These are phyloP conservation scores for Amblyopsis hoosieri DNA, from an alignment of 2,797 vertebrate genomes.

Conservation along the genomic window DNA sequence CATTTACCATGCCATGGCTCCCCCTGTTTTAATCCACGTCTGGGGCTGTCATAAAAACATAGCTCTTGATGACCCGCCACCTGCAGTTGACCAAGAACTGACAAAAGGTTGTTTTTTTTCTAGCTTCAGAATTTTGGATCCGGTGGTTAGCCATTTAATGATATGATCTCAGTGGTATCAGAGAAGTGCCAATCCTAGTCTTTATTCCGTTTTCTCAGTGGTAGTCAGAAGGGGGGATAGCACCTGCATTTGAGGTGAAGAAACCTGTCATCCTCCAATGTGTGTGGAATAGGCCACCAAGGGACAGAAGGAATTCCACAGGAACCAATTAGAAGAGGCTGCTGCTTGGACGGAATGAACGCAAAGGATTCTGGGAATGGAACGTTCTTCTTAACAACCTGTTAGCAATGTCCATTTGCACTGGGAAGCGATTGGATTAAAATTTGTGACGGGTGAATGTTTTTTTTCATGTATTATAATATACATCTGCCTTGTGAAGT, in stretches of 20 bases:
- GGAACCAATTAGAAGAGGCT: constrained; percentile 75
- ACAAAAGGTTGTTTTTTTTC: too few species aligned
- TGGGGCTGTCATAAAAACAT: not conserved
- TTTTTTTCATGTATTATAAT: constrained; percentile 3
- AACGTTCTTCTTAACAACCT: constrained; percentile 53
- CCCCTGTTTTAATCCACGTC: constrained; percentile 15
- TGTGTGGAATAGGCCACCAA: constrained; percentile 54
- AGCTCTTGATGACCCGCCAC: not conserved
- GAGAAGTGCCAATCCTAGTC: not conserved
- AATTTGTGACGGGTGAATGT: not conserved
- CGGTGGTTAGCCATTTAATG: constrained; percentile 12
- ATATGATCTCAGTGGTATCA: constrained; percentile 14
- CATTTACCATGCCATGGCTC: constrained; percentile 13
- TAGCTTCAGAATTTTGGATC: not conserved
- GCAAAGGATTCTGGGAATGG: constrained; percentile 49
- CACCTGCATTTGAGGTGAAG: constrained; percentile 67
- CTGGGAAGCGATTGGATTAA: too few species aligned
- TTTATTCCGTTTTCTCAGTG: constrained; percentile 1
- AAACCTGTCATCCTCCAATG: constrained; percentile 44
- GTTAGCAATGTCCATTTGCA: constrained; percentile 33
- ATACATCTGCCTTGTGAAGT: not conserved
- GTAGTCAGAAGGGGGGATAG: constrained; percentile 35
- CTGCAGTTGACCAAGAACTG: not conserved
- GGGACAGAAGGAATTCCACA: constrained; percentile 72
- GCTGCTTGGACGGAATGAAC: constrained; percentile 60